Evolutionary conservation across 2,888 invertebrate genomes (phyloP), one percentile per base, ranked within the genome.

Genomic region (Amiota mariae): DNA sequence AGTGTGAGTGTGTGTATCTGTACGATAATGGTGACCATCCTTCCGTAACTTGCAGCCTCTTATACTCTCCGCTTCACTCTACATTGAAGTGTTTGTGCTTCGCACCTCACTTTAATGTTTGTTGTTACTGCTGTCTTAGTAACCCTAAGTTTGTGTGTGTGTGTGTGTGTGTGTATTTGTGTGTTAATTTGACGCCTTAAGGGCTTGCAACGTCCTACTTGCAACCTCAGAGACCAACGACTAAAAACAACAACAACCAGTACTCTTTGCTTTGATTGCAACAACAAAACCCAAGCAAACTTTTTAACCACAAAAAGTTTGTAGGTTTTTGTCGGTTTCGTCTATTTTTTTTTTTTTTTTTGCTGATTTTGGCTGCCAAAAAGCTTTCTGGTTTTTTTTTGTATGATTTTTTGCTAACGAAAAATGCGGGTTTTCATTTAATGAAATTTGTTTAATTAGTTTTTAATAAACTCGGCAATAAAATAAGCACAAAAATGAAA

Each of bases 111-210:
- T 0, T 1, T 15, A 18, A 2, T 36, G 1, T 47, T 46, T n/a
- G 63, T 63, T 54, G 57, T 67, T 20, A 6, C 68, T 72, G 59
- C 56, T 63, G 71, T 72, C 75, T 48, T 82, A 36, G 36, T 57
- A 4, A 8, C n/a, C 54, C 54, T n/a, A n/a, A 54, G 54, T 54
- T 54, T 54, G 54, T 54, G 54, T n/a, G n/a, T n/a, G n/a, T n/a
- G 6, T 18, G 2, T 18, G 10, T 10, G 18, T 18, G 10, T 15
- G n/a, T 18, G 18, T 75, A 79, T 78, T 79, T 82, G 83, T 83
- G 83, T 80, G 82, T 82, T 84, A 83, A 81, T 83, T 82, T 82
- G 81, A 82, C 77, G 84, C 81, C 36, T 82, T 81, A 77, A 79
- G 83, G 79, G 76, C 75, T 80, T 54, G 72, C 63, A 13, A 20